Evolutionary conservation across 2,113 vertebrate genomes (phyloP), one percentile per base, ranked within the genome.

Genomic region (Phyllostomus discolor): DNA sequence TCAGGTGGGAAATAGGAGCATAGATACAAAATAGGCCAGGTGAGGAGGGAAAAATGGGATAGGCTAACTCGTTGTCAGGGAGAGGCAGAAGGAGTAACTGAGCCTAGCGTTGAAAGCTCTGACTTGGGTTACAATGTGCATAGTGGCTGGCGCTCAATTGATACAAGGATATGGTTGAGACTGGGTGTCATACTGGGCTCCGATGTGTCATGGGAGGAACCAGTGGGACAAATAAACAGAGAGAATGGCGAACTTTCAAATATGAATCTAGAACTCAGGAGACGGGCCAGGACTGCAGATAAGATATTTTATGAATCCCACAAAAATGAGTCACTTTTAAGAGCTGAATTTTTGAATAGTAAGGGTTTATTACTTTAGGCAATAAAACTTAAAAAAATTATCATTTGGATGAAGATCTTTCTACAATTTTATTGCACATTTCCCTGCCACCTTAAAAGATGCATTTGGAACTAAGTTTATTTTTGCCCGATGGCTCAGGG

Each of bases 401-500:
- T 64, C 31, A 84, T 81, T 83, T 91, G 33, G n/a, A 75, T 89
- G 52, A 95, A 86, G 50, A 57, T 91, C 66, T 78, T 91, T 90
- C 73, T 69, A 91, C 79, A 91, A 46, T 80, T 91, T 82, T 89
- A 93, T 67, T 79, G 48, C 76, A 52, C 26, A 46, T 73, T 91
- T 90, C 69, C 24, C 86, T 91, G 38, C n/a, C 54, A 73, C 41
- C 66, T 94, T 96, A 88, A 81, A 81, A 54, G 86, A 76, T 82
- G 46, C 62, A 96, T 97, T 59, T 88, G 67, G 81, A 95, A 69
- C 26, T 11, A 66, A 75, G 95, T 93, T 95, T 52, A 72, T 88
- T 91, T 93, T 94, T 76, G 46, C 67, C 85, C 95, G 48, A 86
- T 94, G 86, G 87, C 41, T 97, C 28, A 73, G 69, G 75, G 86